Base-by-base conservation (phyloP, 2,888 invertebrate genomes). In the Hyppa rectilinea region DNA sequence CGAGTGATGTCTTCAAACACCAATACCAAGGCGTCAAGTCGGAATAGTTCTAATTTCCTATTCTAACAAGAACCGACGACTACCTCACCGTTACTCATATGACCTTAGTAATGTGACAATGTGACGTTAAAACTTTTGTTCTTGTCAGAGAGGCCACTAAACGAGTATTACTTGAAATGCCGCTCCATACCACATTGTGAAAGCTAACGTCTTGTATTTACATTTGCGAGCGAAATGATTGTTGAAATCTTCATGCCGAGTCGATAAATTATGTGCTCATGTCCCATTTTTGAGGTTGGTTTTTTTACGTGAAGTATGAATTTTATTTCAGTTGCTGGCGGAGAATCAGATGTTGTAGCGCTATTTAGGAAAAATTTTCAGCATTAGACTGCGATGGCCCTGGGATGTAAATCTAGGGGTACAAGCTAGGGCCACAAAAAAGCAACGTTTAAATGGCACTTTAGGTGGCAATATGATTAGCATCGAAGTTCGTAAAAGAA, bases 91-190 rank as follows among this genome's bases (percentile, higher is more conserved):
- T 83, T 74, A 82, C 71, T 76, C 79, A 66, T 74, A 53, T 77
- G 88, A 88, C 93, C 93, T 92, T 90, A 92, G 75, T 83, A 86
- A 92, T 83, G 91, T 91, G 92, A 94, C 93, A 93, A 93, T 90
- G 84, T 88, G 89, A 85, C 89, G 91, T 88, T 89, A 91, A 91
- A 88, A 92, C 93, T 91, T 93, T 94, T 93, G 94, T 94, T 93
- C 93, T 91, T 87, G 88, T 71, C 77, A 81, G 82, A 82, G 90
- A 91, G 92, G 91, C 90, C 92, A 87, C 88, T 88, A 88, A 93
- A 92, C 94, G 80, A 87, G 93, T 91, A 88, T 88, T 90, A 91
- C 92, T 91, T 90, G 91, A 88, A 89, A 87, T 87, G 78, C 80
- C 79, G 81, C 80, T 73, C 75, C 83, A 84, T 82, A 81, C 71